Conservation (phyloP, 2,888 invertebrate genomes). For the Hypomecis atomaria region DNA sequence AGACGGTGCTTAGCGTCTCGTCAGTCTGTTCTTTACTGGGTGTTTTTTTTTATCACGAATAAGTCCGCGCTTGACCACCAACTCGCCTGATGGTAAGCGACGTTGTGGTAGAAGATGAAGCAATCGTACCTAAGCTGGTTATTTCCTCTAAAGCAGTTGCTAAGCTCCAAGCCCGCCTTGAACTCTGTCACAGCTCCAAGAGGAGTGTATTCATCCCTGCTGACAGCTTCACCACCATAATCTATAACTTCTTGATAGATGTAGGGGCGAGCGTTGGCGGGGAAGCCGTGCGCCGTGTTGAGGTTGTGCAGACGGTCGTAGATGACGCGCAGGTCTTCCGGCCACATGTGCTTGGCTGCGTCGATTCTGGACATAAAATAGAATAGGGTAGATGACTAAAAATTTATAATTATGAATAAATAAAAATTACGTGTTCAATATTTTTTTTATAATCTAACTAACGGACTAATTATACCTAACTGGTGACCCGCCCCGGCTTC, state of each 20-base stretch:
- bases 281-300: slow-evolving; percentile 86
- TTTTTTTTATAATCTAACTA: too few species aligned
- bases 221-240: slow-evolving; percentile 81
- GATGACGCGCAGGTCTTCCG: slow-evolving; percentile 88
- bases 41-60: too few species aligned
- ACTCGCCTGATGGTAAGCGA: too few species aligned
- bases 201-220: slow-evolving; percentile 81
- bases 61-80: too few species aligned
- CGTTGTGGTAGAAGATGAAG: not conserved
- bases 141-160: slow-evolving; percentile 66
- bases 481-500: too few species aligned
- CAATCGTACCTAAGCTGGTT: slow-evolving; percentile 60
- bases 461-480: too few species aligned
- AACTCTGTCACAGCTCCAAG: slow-evolving; percentile 88
- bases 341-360: slow-evolving; percentile 92
- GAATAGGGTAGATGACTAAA: too few species aligned
- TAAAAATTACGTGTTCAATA: too few species aligned
- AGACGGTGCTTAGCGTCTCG: too few species aligned
- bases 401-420: too few species aligned
- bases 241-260: slow-evolving; percentile 92
- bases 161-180: slow-evolving; percentile 77
- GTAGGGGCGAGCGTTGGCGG: slow-evolving; percentile 86
- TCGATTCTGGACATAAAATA: slow-evolving; percentile 82
- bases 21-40: too few species aligned
- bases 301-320: slow-evolving; percentile 86